phyloP scores from a whole-genome alignment of 2,888 invertebrate species.

The Chrysina gloriosa region DNA sequence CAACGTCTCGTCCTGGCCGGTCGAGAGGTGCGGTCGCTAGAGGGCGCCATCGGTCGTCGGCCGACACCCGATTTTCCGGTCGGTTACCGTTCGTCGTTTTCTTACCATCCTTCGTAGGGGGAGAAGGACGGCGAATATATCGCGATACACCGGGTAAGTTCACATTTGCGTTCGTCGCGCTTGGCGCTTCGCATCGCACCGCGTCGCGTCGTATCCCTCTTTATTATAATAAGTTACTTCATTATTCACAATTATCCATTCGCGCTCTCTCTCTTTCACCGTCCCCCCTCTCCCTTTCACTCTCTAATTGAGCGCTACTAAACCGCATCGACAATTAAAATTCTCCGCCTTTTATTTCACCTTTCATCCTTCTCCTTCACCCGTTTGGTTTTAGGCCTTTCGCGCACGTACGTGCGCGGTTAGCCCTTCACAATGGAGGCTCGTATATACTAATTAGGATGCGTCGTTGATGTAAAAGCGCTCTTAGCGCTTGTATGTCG shows the following conservation, averaged over 20 bases:
- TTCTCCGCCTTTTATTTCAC: slow-evolving; percentile 1
- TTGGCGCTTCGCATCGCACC: no score
- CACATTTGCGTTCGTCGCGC: background rate
- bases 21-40: slow-evolving; percentile 57
- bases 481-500: background rate
- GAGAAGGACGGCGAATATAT: background rate
- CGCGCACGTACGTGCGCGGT: background rate
- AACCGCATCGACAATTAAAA: slow-evolving; percentile 14
- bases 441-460: background rate
- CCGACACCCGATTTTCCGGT: slow-evolving; percentile 60
- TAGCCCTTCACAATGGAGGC: background rate
- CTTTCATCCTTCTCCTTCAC: background rate
- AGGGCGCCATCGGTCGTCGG: slow-evolving; percentile 53
- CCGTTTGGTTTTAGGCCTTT: background rate
- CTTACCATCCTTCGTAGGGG: background rate
- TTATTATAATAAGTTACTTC: slow-evolving; percentile 40
- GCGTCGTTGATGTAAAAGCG: background rate
- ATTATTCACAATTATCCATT: slow-evolving; percentile 38
- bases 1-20: slow-evolving; percentile 56
- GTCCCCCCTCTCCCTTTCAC: background rate
- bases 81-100: slow-evolving; percentile 52
- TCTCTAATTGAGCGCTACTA: slow-evolving; percentile 19
- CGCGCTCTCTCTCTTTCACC: background rate
- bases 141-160: background rate
- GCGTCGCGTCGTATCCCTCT: no score